phyloP scores from a whole-genome alignment of 2,797 vertebrate species.

The Lagorchestes hirsutus region DNA sequence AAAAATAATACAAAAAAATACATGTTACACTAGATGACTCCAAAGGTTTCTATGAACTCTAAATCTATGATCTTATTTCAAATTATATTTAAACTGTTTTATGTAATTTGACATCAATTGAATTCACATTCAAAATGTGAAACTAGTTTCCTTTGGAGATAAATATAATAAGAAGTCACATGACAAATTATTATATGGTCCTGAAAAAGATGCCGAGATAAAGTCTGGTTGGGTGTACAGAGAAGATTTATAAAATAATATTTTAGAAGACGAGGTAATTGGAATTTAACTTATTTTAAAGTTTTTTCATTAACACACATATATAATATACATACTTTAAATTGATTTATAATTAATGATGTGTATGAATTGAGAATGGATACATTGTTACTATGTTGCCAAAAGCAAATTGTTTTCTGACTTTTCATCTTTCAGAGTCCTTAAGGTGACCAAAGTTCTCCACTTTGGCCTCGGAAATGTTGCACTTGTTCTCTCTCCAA shows the following conservation, averaged over 20 bases:
- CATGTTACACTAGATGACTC: background rate
- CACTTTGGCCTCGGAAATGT: background rate
- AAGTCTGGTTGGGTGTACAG: background rate
- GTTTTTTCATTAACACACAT: background rate
- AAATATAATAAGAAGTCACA: background rate
- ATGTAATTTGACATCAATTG: conserved; percentile 24
- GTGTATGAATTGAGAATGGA: background rate
- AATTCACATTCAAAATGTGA: background rate
- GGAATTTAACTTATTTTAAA: background rate
- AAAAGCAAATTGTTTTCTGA: background rate
- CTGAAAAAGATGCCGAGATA: background rate
- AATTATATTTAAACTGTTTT: conserved; percentile 24
- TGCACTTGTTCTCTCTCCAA: background rate
- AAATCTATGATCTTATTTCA: background rate
- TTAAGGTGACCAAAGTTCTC: background rate
- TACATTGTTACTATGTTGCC: background rate
- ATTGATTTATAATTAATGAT: background rate
- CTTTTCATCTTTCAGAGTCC: background rate
- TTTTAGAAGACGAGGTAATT: background rate
- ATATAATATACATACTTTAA: background rate
- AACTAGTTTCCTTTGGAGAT: background rate
- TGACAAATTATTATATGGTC: background rate
- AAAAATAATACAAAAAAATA: background rate
- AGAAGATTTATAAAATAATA: background rate
- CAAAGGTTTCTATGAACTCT: background rate